These are phyloP conservation scores for Chaetodon trifasciatus DNA, from an alignment of 2,797 vertebrate species.

Conservation along the genomic window DNA sequence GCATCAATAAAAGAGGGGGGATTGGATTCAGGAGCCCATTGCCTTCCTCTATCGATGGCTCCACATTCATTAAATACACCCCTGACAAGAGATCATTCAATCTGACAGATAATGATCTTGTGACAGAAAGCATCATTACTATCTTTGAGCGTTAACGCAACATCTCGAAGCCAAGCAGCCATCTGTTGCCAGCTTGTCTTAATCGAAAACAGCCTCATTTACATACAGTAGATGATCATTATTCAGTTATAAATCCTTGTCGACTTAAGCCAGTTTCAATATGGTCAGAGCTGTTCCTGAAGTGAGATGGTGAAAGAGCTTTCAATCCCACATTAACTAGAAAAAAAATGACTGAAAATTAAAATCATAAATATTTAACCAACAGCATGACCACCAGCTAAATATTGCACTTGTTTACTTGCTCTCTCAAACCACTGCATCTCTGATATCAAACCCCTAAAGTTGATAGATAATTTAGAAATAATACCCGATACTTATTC, in stretches of 20 bases:
- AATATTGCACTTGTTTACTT: neutral
- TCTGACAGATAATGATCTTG: constrained; percentile 21
- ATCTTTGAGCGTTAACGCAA: constrained; percentile 25
- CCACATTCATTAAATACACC: constrained; percentile 10
- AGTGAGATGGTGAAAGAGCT: neutral
- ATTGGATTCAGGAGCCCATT: neutral
- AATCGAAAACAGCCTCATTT: constrained; percentile 13
- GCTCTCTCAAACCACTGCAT: neutral
- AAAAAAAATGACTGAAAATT: neutral
- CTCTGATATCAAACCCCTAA: neutral
- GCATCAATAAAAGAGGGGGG: neutral
- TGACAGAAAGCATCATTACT: constrained; percentile 29
- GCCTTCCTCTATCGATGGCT: neutral
- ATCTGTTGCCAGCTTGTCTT: constrained; percentile 6
- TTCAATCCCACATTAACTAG: neutral
- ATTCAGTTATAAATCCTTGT: constrained; percentile 24
- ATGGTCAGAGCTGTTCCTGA: neutral
- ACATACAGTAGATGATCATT: neutral
- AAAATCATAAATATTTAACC: too few relatives aligned
- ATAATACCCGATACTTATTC: neutral
- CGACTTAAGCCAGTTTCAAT: neutral
- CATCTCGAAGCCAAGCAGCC: constrained; percentile 15
- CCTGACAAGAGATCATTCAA: constrained; percentile 9
- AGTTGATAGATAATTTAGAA: constrained; percentile 5
- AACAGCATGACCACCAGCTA: neutral